Evolutionary conservation across 2,888 invertebrate species (phyloP), one percentile per base, ranked within the genome.

Genomic region (Eristalis arbustorum): DNA sequence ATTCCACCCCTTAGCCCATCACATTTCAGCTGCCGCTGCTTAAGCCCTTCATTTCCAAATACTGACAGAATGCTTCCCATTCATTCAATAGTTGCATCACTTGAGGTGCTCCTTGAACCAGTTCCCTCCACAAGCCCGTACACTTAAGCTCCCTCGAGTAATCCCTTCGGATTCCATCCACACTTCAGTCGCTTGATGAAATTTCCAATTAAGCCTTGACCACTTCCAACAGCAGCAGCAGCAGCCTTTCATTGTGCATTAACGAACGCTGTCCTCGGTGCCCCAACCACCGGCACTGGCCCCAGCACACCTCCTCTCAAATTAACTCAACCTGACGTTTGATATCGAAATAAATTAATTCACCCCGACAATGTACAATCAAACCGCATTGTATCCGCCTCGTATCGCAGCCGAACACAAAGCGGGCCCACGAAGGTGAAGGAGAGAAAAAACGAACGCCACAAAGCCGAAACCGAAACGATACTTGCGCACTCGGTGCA

Each of bases 341-440:
- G 37, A 69, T 78, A 75, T 75, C 67, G 75, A 84, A 88, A 78
- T 84, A 88, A 84, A 84, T 67, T 77, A 78, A 81, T 84, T 81
- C 78, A 49, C 66, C 49, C 72, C 72, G 76, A 79, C 79, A 88
- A 85, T 74, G 71, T 77, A 77, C 77, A 83, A 83, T 83, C 73
- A 83, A 75, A 72, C 42, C 40, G 64, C 69, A 69, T 81, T 75
- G 75, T 75, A 64, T 13, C 37, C 14, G 34, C 25, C n/a, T 23
- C 22, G 11, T 10, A 49, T 49, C 8, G 18, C 8, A n/a, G 49
- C 18, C 8, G 18, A 31, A 5, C 6, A 18, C 40, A 40, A 68
- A 14, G 56, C 22, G 57, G 8, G 0, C 68, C 22, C 25, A 14
- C 31, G 37, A 57, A 59, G 25, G 25, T 25, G 25, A 10, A 31